Base-by-base conservation (phyloP, 2,113 vertebrate genomes). In the Cettia cetti region DNA sequence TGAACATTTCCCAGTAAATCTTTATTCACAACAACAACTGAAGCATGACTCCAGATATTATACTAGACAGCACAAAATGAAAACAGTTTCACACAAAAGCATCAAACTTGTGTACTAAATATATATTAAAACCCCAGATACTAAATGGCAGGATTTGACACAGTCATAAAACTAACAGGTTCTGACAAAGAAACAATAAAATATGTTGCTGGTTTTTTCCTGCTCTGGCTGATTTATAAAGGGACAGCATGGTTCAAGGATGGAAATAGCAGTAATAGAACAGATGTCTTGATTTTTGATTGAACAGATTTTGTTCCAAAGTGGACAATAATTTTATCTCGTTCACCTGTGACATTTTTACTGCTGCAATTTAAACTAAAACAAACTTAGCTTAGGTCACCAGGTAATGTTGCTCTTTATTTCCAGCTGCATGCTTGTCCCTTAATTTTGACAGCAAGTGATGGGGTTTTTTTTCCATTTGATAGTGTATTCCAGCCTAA, bases 1-100 rank as follows among this genome's bases (percentile, higher is more conserved):
- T 95, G 42, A 97, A 70, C 56, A 79, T 90, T 89, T 54, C 54
- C 37, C 35, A 75, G 90, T 94, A 94, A 96, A 94, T 95, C 86
- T 95, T 92, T 83, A 93, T 95, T 95, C 88, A 96, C 79, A 95
- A 40, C 30, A 83, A 92, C n/a, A 90, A 94, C 22, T 93, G 92
- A 96, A 90, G 74, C 93, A 96, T 86, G 59, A 91, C 66, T 95
- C 82, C 72, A 92, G 92, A 94, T 89, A 96, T 92, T 88, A 61
- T 35, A 86, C 54, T 71, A 90, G 93, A 92, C 93, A 97, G 92
- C 56, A 84, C 52, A 81, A 92, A 96, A 93, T 86, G 69, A 93
- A 95, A 96, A 90, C 28, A 75, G 64, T 83, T 95, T 83, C 82
- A 84, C 82, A 81, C 39, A 92, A 83, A 94, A 94, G n/a, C 90